These are phyloP conservation scores for Atherinosoma microstoma DNA, from an alignment of 2,797 vertebrate species.

Conservation along the genomic window DNA sequence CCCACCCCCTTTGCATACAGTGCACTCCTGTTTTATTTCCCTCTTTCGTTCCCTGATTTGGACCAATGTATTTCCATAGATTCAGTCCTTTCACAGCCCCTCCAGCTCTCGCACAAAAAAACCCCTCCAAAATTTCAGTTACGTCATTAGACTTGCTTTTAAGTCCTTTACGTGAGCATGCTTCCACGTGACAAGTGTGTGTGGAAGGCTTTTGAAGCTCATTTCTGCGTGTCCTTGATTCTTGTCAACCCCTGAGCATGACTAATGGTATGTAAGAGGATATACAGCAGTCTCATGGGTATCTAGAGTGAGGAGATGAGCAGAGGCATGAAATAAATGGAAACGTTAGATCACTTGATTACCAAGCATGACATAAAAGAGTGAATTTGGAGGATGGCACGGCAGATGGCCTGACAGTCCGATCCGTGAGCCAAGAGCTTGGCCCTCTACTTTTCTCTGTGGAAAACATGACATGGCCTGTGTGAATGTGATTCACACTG, in stretches of 20 bases:
- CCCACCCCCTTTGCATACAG: slow-evolving; percentile 48
- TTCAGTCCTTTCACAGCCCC: slow-evolving; percentile 19
- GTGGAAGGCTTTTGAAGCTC: slow-evolving; percentile 13
- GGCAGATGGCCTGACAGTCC: slow-evolving; percentile 72
- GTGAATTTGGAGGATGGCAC: slow-evolving; percentile 41
- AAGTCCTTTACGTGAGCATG: slow-evolving; percentile 41
- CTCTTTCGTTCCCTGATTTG: slow-evolving; percentile 43
- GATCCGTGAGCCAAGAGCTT: slow-evolving; percentile 62
- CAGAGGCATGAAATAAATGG: slow-evolving; percentile 43
- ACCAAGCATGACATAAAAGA: slow-evolving; percentile 52
- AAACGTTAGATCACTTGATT: slow-evolving; percentile 66
- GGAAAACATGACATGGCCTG: slow-evolving; percentile 68
- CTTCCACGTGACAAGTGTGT: slow-evolving; percentile 20
- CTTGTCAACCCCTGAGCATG: slow-evolving; percentile 30
- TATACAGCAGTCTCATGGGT: slow-evolving; percentile 40
- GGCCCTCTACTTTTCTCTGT: slow-evolving; percentile 47
- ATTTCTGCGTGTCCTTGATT: slow-evolving; percentile 27
- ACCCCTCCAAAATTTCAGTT: slow-evolving; percentile 33
- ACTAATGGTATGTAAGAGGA: slow-evolving; percentile 64
- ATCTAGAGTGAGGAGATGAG: slow-evolving; percentile 34
- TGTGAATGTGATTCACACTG: slow-evolving; percentile 46
- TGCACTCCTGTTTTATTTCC: slow-evolving; percentile 40
- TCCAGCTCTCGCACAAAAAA: slow-evolving; percentile 10
- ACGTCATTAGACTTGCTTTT: slow-evolving; percentile 51
- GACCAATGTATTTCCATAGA: slow-evolving; percentile 56